Evolutionary conservation across 2,113 vertebrate genomes (phyloP), one percentile per base, ranked within the genome.

Genomic region (Porphyrio hochstetteri): DNA sequence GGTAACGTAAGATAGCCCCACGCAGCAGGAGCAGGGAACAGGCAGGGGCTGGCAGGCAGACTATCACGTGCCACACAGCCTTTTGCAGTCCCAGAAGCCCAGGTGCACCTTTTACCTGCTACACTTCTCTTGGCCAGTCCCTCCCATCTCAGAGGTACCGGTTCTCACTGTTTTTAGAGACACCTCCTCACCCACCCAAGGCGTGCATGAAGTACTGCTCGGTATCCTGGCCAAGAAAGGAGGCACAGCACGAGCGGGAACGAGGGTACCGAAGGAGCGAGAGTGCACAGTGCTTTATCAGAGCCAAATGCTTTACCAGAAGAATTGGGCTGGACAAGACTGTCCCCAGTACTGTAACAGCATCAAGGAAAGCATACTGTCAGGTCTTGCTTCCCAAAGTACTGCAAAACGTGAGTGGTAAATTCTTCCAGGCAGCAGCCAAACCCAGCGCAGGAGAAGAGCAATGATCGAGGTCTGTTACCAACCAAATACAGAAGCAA

Each of bases 271-370:
- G 50, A 74, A 42, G 0, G 3, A 78, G 57, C 35, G 57, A 35
- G 24, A 57, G 29, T 36, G 21, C 10, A 53, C 44, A 46, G 5
- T 48, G 48, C 48, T 48, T 48, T 23, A 48, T 48, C 48, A 48
- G 36, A 25, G 80, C 27, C 69, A 74, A 53, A 74, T 20, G 29
- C 4, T 60, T 69, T 33, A 48, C 57, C 52, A 55, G 50, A 72
- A 56, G 64, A 67, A 64, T 68, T 46, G 31, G 9, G 48, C 46
- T 52, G 28, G 35, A 25, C 20, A 33, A 81, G 25, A 46, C 28
- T 11, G 11, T 23, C 28, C 36, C n/a, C n/a, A 29, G 57, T 5
- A 6, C 16, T 2, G 2, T 24, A 12, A 2, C 28, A 7, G 9
- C 59, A 83, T 46, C 31, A 64, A 31, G 13, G 28, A 50, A 86